Evolutionary conservation across 2,888 invertebrate species (phyloP).

Genomic region (Coremacera marginata): DNA sequence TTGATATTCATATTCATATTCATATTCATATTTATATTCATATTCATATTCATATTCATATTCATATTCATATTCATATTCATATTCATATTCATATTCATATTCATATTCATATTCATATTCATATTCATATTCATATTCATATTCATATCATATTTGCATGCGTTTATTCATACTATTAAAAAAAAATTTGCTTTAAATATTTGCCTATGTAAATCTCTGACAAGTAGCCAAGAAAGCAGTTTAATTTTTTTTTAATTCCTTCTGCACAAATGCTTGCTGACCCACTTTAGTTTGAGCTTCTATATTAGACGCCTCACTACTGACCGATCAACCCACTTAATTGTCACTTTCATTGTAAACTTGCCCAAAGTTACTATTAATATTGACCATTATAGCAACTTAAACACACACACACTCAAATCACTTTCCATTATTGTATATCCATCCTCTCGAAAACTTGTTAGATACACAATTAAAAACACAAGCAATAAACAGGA

Average conservation of each 20-base stretch:
- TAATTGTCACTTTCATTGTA: constrained; percentile 36
- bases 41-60: too few species aligned
- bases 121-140: too few species aligned
- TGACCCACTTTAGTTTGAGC: background rate
- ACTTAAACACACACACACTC: background rate
- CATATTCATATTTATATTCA: too few species aligned
- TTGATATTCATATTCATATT: too few species aligned
- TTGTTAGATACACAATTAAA: constrained; percentile 9
- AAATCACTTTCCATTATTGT: constrained; percentile 57
- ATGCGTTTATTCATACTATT: too few species aligned
- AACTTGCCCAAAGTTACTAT: constrained; percentile 26
- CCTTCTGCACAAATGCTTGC: background rate
- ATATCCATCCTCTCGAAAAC: constrained; percentile 29
- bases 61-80: too few species aligned
- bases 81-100: too few species aligned
- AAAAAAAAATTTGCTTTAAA: too few species aligned
- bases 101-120: too few species aligned
- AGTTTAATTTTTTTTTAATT: background rate
- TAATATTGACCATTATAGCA: constrained; percentile 10
- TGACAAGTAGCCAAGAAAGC: background rate
- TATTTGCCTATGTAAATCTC: too few species aligned
- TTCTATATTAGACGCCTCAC: background rate
- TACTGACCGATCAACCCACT: background rate
- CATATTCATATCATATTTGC: too few species aligned
- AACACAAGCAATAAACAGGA: constrained; percentile 8